Evolutionary conservation across 2,888 invertebrate species (phyloP).

Genomic region (Atethmia centrago): DNA sequence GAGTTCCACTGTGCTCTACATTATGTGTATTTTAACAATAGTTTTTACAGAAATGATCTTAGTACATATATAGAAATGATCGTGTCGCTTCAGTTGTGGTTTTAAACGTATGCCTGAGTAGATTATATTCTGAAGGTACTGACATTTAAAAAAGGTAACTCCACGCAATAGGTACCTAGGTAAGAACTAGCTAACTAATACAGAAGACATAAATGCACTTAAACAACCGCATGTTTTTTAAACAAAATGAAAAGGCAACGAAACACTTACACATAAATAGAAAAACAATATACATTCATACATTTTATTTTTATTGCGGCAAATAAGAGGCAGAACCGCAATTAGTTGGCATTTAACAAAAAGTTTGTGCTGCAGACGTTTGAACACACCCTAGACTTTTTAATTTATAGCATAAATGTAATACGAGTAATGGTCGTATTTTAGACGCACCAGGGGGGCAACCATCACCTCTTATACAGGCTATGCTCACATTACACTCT

Average conservation of each 20-base stretch:
- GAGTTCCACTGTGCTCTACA: conserved; percentile 22
- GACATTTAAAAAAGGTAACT: neutral
- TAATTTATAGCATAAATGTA: conserved; percentile 60
- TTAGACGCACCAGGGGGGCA: conserved; percentile 40
- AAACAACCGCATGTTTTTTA: neutral
- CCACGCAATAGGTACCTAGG: too few species aligned
- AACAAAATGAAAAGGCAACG: neutral
- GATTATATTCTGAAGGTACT: neutral
- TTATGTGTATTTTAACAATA: conserved; percentile 12
- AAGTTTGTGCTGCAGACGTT: conserved; percentile 45
- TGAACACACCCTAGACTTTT: conserved; percentile 37
- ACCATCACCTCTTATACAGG: too few species aligned
- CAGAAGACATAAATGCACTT: neutral
- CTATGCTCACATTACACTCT: neutral
- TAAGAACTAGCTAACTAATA: neutral
- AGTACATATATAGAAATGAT: neutral
- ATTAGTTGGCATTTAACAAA: conserved; percentile 54
- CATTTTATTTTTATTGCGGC: conserved; percentile 41
- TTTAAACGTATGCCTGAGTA: neutral
- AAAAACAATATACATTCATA: conserved; percentile 9
- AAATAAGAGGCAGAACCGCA: conserved; percentile 35
- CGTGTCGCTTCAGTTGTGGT: neutral
- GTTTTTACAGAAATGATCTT: neutral
- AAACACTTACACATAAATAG: conserved; percentile 1
- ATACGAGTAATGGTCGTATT: conserved; percentile 57